Evolutionary conservation across 1,140 invertebrate genomes (phyloP).

Genomic region (Teleopsis dalmanni): DNA sequence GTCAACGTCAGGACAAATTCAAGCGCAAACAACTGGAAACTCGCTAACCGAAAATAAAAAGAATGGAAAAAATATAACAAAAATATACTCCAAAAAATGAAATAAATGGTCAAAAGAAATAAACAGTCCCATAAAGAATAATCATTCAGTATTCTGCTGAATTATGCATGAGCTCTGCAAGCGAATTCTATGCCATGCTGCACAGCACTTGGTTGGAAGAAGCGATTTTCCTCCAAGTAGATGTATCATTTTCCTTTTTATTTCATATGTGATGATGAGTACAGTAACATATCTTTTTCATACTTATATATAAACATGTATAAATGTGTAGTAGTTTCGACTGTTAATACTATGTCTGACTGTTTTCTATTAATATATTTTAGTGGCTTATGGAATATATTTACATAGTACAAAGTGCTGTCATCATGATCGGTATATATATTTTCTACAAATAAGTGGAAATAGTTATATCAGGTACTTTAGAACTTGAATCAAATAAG

Average conservation of each 20-base stretch:
- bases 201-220: not conserved
- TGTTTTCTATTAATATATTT: too few species aligned
- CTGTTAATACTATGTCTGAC: too few species aligned
- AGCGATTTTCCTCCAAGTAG: not conserved
- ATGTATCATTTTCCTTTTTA: not conserved
- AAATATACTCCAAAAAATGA: slow-evolving; percentile 24
- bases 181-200: too few species aligned
- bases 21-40: slow-evolving; percentile 7
- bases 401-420: too few species aligned
- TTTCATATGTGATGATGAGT: not conserved
- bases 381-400: too few species aligned
- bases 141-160: slow-evolving; percentile 44
- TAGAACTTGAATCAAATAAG: too few species aligned
- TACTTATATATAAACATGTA: not conserved
- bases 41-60: slow-evolving; percentile 4
- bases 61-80: slow-evolving; percentile 1
- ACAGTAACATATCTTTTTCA: not conserved
- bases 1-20: too few species aligned
- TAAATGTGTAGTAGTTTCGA: too few species aligned
- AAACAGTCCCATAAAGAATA: slow-evolving; percentile 46
- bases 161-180: slow-evolving; percentile 36
- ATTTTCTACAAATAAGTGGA: too few species aligned
- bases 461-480: too few species aligned
- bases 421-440: too few species aligned
- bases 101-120: slow-evolving; percentile 45